phyloP scores from a whole-genome alignment of 1,140 invertebrate genomes.

The Meloidogyne chitwoodi region DNA sequence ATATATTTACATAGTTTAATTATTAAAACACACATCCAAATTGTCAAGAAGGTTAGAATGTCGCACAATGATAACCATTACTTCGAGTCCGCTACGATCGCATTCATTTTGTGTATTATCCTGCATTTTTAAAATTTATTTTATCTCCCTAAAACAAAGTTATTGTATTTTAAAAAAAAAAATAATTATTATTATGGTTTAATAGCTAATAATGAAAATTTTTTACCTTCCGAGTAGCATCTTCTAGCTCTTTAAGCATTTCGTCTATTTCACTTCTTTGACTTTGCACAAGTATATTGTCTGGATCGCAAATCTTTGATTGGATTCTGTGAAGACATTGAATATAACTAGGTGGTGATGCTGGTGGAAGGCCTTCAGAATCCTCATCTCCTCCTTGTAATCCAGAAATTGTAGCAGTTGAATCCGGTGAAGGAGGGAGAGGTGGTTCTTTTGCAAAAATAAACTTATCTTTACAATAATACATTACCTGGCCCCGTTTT shows the following conservation, averaged over 20 bases:
- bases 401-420: not conserved
- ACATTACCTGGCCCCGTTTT: not conserved
- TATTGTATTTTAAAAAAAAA: too few relatives aligned
- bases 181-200: too few relatives aligned
- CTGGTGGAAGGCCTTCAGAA: not conserved
- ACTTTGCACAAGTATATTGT: not conserved
- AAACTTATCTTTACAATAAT: not conserved
- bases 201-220: too few relatives aligned
- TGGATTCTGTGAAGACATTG: conserved; percentile 11
- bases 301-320: conserved; percentile 13
- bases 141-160: not conserved
- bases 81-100: conserved; percentile 3
- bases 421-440: not conserved
- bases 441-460: not conserved
- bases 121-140: not conserved
- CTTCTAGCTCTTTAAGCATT: conserved; percentile 6
- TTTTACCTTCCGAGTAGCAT: conserved; percentile 10
- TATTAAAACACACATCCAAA: not conserved
- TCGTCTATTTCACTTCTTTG: conserved; percentile 17
- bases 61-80: conserved; percentile 12
- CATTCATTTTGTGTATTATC: conserved; percentile 11
- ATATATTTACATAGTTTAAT: not conserved
- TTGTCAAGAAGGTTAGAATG: conserved; percentile 9
- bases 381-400: too few relatives aligned
- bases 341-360: conserved; percentile 14